phyloP scores from a whole-genome alignment of 2,113 vertebrate genomes.

The Mystacornis crossleyi region DNA sequence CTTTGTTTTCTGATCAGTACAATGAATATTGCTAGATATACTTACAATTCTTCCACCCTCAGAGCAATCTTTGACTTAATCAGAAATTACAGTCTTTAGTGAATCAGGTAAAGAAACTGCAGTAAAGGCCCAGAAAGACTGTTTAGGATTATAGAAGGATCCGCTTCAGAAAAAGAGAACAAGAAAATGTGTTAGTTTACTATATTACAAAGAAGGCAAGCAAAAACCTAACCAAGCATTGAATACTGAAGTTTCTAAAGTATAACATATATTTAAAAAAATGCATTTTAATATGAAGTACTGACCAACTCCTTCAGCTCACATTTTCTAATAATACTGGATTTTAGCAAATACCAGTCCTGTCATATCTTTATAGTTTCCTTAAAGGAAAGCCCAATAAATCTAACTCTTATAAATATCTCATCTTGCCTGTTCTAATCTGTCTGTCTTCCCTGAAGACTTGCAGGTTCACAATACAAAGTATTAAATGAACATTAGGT shows the following conservation, averaged over 20 bases:
- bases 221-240: background rate
- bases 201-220: constrained; percentile 25
- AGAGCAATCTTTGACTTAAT: constrained; percentile 76
- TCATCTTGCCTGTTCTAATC: background rate
- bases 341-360: background rate
- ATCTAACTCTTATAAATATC: background rate
- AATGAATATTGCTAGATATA: constrained; percentile 66
- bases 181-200: constrained; percentile 68
- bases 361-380: background rate
- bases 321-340: background rate
- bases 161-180: constrained; percentile 77
- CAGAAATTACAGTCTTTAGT: constrained; percentile 80
- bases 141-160: constrained; percentile 77
- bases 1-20: background rate
- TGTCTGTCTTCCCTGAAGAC: background rate
- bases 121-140: constrained; percentile 78
- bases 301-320: background rate
- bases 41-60: constrained; percentile 77
- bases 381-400: background rate
- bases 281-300: background rate
- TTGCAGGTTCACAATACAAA: background rate
- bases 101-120: constrained; percentile 77
- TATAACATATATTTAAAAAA: background rate
- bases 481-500: background rate
- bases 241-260: background rate